phyloP scores from a whole-genome alignment of 2,113 vertebrate species.

The Tragelaphus scriptus region DNA sequence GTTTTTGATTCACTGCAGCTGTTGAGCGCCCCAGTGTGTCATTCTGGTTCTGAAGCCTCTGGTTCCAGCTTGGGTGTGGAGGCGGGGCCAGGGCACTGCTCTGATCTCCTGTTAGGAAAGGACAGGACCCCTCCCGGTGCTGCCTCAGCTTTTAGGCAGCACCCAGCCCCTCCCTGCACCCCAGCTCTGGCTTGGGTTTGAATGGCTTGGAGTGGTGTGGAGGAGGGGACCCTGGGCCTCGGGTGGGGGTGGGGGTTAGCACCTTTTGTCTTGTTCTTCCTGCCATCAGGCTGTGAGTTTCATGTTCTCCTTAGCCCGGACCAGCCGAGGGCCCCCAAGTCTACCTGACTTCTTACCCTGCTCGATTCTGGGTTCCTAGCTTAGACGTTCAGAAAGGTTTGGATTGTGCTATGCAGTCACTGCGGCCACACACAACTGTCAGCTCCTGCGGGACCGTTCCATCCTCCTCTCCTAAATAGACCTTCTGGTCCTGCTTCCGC shows the following conservation, averaged over 20 bases:
- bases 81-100: not conserved
- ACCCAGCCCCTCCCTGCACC: not conserved
- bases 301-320: not conserved
- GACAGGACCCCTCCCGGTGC: not conserved
- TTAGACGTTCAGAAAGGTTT: not conserved
- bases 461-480: not conserved
- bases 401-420: not conserved
- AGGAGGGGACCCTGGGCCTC: not conserved
- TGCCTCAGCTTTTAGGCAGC: not conserved
- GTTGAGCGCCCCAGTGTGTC: too few relatives aligned
- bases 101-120: not conserved
- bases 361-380: not conserved
- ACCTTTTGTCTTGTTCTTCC: too few relatives aligned
- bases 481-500: not conserved
- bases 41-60: not conserved
- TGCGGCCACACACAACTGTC: fast-evolving
- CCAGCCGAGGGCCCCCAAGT: not conserved
- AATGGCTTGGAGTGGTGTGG: not conserved
- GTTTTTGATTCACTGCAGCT: not conserved
- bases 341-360: not conserved
- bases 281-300: not conserved
- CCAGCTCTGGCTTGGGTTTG: not conserved
- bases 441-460: not conserved
- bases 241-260: not conserved
- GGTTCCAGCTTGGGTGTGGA: not conserved